Conservation (phyloP, 1,140 invertebrate species). For the Dendrolimus punctatus region DNA sequence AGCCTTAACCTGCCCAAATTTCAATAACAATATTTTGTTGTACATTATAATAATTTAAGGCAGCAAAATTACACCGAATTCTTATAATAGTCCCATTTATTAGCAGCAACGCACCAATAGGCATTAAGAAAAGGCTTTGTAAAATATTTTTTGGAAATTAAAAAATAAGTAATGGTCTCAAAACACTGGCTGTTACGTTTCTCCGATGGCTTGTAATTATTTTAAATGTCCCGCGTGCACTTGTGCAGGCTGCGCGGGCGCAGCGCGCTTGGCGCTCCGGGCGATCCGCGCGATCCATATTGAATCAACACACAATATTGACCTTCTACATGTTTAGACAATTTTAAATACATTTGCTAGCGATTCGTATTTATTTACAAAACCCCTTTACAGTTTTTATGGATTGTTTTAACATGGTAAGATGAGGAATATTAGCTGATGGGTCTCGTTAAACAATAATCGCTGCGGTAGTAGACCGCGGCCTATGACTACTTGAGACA, state of each 20-base stretch:
- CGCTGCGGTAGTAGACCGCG: no score
- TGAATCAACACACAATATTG: constrained; percentile 30
- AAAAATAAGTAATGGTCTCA: constrained; percentile 70
- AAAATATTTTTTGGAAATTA: constrained; percentile 62
- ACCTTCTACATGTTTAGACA: neutral
- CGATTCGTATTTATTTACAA: neutral
- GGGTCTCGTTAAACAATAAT: no score
- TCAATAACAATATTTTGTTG: no score
- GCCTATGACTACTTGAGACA: no score
- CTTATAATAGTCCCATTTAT: constrained; percentile 41
- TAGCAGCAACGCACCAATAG: constrained; percentile 38
- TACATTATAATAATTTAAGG: neutral
- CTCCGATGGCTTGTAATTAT: constrained; percentile 69
- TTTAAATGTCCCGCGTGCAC: constrained; percentile 68
- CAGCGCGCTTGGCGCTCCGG: constrained; percentile 24
- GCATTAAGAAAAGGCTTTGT: constrained; percentile 55
- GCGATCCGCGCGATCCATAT: constrained; percentile 53
- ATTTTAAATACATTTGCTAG: neutral
- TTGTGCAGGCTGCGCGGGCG: constrained; percentile 23
- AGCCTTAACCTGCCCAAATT: no score
- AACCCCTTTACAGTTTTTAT: no score
- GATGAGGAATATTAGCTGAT: no score
- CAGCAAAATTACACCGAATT: constrained; percentile 28
- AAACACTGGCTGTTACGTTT: constrained; percentile 68
- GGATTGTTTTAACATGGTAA: no score